Evolutionary conservation across 1,140 invertebrate genomes (phyloP).

Genomic region (Macrotrachela quadricornifera): DNA sequence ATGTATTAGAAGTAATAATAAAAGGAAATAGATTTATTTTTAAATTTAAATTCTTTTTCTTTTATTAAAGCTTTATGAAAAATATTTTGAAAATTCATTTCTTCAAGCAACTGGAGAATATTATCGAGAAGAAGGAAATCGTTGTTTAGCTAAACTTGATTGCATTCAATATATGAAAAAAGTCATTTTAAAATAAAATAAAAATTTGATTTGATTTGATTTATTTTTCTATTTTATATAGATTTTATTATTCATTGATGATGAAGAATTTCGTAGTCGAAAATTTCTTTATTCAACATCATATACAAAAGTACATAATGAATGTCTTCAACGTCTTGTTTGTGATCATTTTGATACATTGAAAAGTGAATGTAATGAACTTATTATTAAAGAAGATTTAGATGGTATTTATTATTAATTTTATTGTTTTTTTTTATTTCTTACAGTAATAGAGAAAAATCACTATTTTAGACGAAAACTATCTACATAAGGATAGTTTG

Average conservation of each 20-base stretch:
- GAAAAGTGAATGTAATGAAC: constrained; percentile 58
- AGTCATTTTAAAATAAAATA: constrained; percentile 14
- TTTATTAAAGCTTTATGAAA: constrained; percentile 57
- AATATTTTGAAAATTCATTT: constrained; percentile 63
- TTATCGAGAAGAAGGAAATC: constrained; percentile 54
- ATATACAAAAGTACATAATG: constrained; percentile 42
- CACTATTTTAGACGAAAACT: too few species aligned
- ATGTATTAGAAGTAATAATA: constrained; percentile 25
- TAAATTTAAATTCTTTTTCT: too few species aligned
- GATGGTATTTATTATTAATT: constrained; percentile 32
- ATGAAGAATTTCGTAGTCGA: constrained; percentile 56
- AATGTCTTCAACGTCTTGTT: constrained; percentile 60
- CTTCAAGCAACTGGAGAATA: constrained; percentile 52
- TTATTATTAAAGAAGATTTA: constrained; percentile 55
- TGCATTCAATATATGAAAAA: constrained; percentile 76
- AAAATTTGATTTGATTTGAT: too few species aligned
- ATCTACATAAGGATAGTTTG: too few species aligned
- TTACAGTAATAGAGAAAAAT: not conserved
- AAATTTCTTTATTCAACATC: constrained; percentile 60
- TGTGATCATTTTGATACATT: constrained; percentile 62
- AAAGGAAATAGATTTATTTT: too few species aligned
- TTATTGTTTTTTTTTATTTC: too few species aligned
- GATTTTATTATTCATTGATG: constrained; percentile 30
- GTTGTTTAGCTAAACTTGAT: constrained; percentile 52
- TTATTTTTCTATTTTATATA: too few species aligned